Evolutionary conservation across 2,113 vertebrate genomes (phyloP).

Genomic region (Terrapene triunguis): DNA sequence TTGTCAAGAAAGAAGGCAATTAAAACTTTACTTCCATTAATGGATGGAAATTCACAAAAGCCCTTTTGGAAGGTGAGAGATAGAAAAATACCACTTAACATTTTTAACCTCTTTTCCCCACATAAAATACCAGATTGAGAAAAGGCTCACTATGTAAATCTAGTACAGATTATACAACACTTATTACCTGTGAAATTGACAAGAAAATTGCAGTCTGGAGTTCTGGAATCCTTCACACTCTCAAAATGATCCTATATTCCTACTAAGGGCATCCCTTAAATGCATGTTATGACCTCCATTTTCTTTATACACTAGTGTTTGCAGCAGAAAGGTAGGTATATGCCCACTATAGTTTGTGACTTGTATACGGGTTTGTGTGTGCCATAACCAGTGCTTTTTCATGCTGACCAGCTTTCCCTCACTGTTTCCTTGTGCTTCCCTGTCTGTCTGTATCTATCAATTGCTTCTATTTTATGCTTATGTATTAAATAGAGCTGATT

Average conservation of each 20-base stretch:
- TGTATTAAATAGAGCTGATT: not conserved
- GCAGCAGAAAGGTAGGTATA: not conserved
- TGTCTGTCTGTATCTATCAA: not conserved
- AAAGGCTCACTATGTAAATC: not conserved
- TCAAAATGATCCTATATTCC: not conserved
- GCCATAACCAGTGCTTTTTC: not conserved
- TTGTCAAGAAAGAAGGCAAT: not conserved
- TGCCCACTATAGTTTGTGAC: not conserved
- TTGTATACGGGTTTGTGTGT: not conserved
- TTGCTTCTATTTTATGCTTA: not conserved
- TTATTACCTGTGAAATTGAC: not conserved
- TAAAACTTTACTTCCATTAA: not conserved
- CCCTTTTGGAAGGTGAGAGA: not conserved
- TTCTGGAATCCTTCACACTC: not conserved
- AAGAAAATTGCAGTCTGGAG: not conserved
- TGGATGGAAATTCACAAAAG: not conserved
- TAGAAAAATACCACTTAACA: not conserved
- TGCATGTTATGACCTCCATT: not conserved
- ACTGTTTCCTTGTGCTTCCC: not conserved
- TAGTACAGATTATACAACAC: not conserved
- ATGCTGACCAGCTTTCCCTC: not conserved
- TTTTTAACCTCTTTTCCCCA: not conserved
- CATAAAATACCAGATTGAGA: not conserved
- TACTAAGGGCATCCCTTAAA: not conserved
- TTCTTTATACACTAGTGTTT: not conserved